Conservation (phyloP, 2,888 invertebrate species). For the Achlya flavicornis region DNA sequence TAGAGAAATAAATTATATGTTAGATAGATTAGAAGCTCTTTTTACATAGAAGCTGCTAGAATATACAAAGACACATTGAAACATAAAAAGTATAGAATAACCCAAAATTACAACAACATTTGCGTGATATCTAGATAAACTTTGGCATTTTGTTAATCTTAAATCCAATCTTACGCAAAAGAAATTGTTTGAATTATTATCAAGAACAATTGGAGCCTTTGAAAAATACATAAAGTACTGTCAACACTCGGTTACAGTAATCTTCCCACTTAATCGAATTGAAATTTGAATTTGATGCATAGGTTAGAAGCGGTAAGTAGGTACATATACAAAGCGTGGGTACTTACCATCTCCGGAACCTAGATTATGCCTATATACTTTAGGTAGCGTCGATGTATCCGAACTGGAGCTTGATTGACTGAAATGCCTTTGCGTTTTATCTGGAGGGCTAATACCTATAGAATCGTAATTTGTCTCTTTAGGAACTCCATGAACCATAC, state of each 20-base stretch:
- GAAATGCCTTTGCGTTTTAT: constrained; percentile 63
- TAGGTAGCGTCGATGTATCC: constrained; percentile 56
- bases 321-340: constrained; percentile 31
- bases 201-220: too few species aligned
- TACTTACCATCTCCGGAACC: constrained; percentile 76
- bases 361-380: constrained; percentile 70
- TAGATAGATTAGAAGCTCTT: constrained; percentile 29
- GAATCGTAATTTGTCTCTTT: constrained; percentile 63
- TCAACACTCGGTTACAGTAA: constrained; percentile 26
- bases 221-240: not conserved
- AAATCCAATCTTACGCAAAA: not conserved
- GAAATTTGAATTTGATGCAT: too few species aligned
- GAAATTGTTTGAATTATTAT: not conserved
- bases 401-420: constrained; percentile 61
- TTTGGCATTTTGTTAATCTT: not conserved
- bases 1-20: constrained; percentile 34
- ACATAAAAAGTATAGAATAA: not conserved
- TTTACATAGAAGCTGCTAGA: constrained; percentile 23
- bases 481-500: constrained; percentile 61
- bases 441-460: constrained; percentile 51
- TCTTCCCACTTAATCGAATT: constrained; percentile 41
- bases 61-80: not conserved
- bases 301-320: constrained; percentile 31
- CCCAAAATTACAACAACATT: not conserved
- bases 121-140: not conserved